Evolutionary conservation across 2,797 vertebrate species (phyloP).

Genomic region (Streptopelia turtur): DNA sequence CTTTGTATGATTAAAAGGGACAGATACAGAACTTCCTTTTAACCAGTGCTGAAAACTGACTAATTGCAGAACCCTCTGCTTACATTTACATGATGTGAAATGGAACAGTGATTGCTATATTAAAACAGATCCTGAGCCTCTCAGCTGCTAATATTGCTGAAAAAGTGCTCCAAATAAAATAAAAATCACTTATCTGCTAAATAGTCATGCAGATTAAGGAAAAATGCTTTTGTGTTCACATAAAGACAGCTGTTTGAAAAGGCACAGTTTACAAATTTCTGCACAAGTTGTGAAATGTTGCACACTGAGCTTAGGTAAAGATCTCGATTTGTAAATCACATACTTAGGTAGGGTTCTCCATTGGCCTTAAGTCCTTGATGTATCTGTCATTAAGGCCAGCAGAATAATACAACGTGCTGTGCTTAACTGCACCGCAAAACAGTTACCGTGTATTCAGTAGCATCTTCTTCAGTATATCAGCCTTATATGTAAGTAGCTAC

Average conservation of each 20-base stretch:
- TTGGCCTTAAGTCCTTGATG: constrained; percentile 50
- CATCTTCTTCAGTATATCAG: constrained; percentile 56
- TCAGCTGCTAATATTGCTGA: constrained; percentile 78
- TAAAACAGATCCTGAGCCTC: constrained; percentile 76
- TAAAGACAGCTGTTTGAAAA: constrained; percentile 77
- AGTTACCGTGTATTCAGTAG: constrained; percentile 74
- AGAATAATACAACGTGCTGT: constrained; percentile 36
- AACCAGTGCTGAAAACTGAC: constrained; percentile 55
- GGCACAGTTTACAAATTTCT: constrained; percentile 79
- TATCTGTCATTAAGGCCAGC: constrained; percentile 56
- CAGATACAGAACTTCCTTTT: constrained; percentile 65
- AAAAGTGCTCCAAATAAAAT: constrained; percentile 79
- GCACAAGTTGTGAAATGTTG: constrained; percentile 74
- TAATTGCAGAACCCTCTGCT: constrained; percentile 60
- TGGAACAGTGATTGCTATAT: constrained; percentile 62
- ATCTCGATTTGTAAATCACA: constrained; percentile 80
- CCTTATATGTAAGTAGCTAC: constrained; percentile 73
- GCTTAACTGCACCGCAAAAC: constrained; percentile 42
- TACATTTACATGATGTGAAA: constrained; percentile 53
- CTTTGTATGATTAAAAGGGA: constrained; percentile 43
- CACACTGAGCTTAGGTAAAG: constrained; percentile 80
- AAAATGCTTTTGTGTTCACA: constrained; percentile 58
- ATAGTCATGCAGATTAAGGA: constrained; percentile 73
- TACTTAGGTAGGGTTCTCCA: constrained; percentile 70
- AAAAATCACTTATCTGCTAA: constrained; percentile 71